Conservation (phyloP, 1,140 invertebrate species). For the Sogatella furcifera region DNA sequence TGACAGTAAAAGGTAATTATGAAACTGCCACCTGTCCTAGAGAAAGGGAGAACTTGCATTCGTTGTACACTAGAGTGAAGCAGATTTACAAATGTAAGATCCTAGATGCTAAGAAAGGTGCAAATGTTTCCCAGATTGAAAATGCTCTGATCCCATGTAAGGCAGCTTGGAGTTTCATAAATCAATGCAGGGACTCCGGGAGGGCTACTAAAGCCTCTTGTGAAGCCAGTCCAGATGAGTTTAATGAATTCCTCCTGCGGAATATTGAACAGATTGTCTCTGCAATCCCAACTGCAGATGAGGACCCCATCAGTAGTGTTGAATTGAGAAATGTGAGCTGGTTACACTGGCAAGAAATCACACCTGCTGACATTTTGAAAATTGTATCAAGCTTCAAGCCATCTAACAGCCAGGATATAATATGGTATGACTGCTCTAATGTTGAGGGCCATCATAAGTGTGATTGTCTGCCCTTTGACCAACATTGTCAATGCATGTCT, state of each 20-base stretch:
- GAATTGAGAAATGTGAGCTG: background rate
- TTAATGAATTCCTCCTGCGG: background rate
- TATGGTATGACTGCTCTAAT: background rate
- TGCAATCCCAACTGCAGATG: background rate
- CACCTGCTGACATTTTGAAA: background rate
- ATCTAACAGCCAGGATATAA: background rate
- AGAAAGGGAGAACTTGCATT: too few species aligned
- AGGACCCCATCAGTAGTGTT: background rate
- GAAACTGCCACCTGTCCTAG: too few species aligned
- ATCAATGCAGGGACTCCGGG: background rate
- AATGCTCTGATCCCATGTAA: background rate
- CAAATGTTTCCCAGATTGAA: too few species aligned
- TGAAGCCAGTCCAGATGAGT: background rate
- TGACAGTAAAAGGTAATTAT: too few species aligned
- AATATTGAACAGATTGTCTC: slow-evolving; percentile 1
- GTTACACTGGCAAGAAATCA: background rate
- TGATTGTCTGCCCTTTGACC: background rate
- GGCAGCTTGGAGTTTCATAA: background rate
- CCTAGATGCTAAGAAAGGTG: too few species aligned
- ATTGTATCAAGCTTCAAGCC: background rate
- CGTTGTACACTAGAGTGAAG: too few species aligned
- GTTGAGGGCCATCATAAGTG: background rate
- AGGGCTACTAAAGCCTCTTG: too few species aligned
- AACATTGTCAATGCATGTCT: background rate
- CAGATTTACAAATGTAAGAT: too few species aligned